Evolutionary conservation across 2,113 vertebrate species (phyloP).

Genomic region (Epinephelus cyanopodus): DNA sequence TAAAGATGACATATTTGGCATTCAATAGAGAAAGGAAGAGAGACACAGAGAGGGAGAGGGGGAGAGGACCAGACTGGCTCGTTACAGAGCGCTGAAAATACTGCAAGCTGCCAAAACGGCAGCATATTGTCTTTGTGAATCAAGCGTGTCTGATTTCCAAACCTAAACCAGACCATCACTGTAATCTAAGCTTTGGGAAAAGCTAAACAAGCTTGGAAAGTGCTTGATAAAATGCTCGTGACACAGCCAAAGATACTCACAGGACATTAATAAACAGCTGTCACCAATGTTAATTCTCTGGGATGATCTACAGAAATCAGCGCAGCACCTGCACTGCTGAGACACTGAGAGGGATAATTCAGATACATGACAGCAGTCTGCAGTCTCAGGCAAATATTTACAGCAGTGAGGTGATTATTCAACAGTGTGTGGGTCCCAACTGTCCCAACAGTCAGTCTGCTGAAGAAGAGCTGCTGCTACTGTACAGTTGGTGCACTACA

Average conservation of each 20-base stretch:
- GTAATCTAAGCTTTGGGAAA: conserved; percentile 38
- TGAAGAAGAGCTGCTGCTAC: conserved; percentile 13
- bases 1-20: conserved; percentile 38
- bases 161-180: conserved; percentile 44
- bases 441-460: not conserved
- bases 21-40: conserved; percentile 3
- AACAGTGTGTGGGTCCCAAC: conserved; percentile 9
- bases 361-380: conserved; percentile 24
- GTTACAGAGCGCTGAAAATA: conserved; percentile 29
- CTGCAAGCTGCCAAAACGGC: conserved; percentile 49
- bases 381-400: conserved; percentile 53
- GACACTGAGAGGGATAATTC: not conserved
- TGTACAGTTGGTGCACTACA: not conserved
- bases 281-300: conserved; percentile 18
- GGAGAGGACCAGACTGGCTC: not conserved
- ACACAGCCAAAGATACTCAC: not conserved
- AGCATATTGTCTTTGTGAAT: conserved; percentile 64
- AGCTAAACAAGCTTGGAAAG: conserved; percentile 51
- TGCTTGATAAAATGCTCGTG: conserved; percentile 4
- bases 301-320: conserved; percentile 19
- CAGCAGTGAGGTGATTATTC: conserved; percentile 47
- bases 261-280: conserved; percentile 20
- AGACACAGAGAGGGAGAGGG: conserved; percentile 5
- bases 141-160: conserved; percentile 41
- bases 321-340: conserved; percentile 9